phyloP scores from a whole-genome alignment of 2,113 vertebrate species.

The Coregonus clupeaformis region DNA sequence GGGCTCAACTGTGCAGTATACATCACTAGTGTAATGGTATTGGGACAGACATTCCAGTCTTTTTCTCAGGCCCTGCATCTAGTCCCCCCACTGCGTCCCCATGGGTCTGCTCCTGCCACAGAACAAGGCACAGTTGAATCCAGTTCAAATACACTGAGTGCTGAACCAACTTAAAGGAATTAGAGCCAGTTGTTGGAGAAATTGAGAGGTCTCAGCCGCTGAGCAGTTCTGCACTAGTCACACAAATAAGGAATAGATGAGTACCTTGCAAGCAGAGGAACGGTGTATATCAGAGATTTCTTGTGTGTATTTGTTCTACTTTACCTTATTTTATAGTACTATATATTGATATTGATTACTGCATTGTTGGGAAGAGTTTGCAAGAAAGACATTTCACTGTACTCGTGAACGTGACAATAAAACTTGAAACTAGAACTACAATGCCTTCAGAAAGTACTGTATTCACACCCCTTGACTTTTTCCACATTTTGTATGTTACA shows the following conservation, averaged over 20 bases:
- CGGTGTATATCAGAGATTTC: too few relatives aligned
- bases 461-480: too few relatives aligned
- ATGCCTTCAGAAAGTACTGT: too few relatives aligned
- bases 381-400: too few relatives aligned
- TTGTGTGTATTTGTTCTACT: too few relatives aligned
- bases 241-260: neutral
- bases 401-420: too few relatives aligned
- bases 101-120: constrained; percentile 33
- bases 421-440: too few relatives aligned
- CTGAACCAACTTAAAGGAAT: neutral
- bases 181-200: constrained; percentile 13
- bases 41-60: constrained; percentile 68
- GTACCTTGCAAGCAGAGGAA: neutral
- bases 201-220: neutral
- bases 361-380: too few relatives aligned
- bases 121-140: constrained; percentile 24
- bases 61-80: constrained; percentile 68
- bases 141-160: constrained; percentile 19
- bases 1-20: constrained; percentile 24
- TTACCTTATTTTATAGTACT: too few relatives aligned
- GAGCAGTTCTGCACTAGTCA: neutral
- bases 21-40: constrained; percentile 39
- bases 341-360: too few relatives aligned
- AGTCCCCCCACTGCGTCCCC: constrained; percentile 36
- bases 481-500: too few relatives aligned